phyloP scores from a whole-genome alignment of 2,113 vertebrate genomes.

The Ictalurus punctatus region DNA sequence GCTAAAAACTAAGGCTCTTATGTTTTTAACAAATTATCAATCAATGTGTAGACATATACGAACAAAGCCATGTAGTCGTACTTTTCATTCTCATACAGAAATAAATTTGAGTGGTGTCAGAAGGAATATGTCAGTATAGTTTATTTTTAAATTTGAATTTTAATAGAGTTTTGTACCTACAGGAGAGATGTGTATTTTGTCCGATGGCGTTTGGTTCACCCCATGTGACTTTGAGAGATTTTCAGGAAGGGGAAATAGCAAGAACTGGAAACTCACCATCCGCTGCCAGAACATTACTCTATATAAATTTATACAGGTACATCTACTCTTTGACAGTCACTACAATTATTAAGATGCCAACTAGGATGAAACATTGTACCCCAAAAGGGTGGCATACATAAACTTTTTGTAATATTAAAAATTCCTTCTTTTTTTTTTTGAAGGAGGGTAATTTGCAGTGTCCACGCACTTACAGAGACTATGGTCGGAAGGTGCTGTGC shows the following conservation, averaged over 20 bases:
- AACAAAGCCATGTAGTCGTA: neutral
- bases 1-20: neutral
- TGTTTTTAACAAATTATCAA: neutral
- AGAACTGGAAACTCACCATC: slow-evolving; percentile 70
- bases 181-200: slow-evolving; percentile 66
- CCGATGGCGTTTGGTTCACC: slow-evolving; percentile 53
- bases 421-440: neutral
- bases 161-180: neutral
- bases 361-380: neutral
- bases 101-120: neutral
- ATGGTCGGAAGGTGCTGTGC: neutral
- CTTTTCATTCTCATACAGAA: neutral
- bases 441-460: neutral
- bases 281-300: slow-evolving; percentile 52
- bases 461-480: neutral
- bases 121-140: neutral
- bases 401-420: neutral
- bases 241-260: slow-evolving; percentile 49
- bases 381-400: neutral
- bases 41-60: neutral
- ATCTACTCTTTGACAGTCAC: neutral
- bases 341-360: neutral
- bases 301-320: slow-evolving; percentile 38
- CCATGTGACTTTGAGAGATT: slow-evolving; percentile 64
- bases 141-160: neutral